Base-by-base conservation (phyloP, 2,113 vertebrate genomes). In the Danionella cerebrum region DNA sequence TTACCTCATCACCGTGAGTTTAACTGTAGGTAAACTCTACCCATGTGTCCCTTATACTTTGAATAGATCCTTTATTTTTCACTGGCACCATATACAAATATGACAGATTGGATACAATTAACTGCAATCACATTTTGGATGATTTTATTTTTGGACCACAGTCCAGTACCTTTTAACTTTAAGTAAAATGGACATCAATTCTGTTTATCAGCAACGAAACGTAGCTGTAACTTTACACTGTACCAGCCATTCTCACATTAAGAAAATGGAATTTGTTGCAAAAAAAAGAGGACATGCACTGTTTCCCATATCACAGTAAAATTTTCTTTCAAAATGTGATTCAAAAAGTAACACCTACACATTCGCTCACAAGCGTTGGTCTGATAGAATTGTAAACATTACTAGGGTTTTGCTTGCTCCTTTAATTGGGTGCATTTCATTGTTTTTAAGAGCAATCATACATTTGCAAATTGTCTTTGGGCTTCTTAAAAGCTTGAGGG, bases 321-420 rank as follows among this genome's bases (percentile, higher is more conserved):
- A 87, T 84, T 79, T 78, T 81, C 82, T 84, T 83, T 78, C 62
- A 79, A 82, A 87, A 85, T 79, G 77, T 77, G 78, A 79, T 80
- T n/a, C n/a, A n/a, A n/a, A n/a, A n/a, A n/a, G n/a, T n/a, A n/a
- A 84, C 83, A 86, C 84, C 83, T 88, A 79, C 78, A 89, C 86
- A 87, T 89, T 89, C 83, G 81, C 85, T 87, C 80, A 87, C 86
- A 85, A 88, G 88, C 85, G 78, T 87, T 88, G 86, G 87, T 90
- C 86, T 89, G 83, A 67, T 85, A 82, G 76, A 82, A 88, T 89
- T 89, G 85, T 89, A 88, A 89, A 89, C 86, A 88, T 85, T 81
- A 84, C 5, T 80, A 82, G 84, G 74, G 51, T 79, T 79, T 65
- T 55, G 70, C 83, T 78, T 79, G 83, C 83, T 84, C 72, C 74